Evolutionary conservation across 2,888 invertebrate species (phyloP).

Genomic region (Tigriopus californicus): DNA sequence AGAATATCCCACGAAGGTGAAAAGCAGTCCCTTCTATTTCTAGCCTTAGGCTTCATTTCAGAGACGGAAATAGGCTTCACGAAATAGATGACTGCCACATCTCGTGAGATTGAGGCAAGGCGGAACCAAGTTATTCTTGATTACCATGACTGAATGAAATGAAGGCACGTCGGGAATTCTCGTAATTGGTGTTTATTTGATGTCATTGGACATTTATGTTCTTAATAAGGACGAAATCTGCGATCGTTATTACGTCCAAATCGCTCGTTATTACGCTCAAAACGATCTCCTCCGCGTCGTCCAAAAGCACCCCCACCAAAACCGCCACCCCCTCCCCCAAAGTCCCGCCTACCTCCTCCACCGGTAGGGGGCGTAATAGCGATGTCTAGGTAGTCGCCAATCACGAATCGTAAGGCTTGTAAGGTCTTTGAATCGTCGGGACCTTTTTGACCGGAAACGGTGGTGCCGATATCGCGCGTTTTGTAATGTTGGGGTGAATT

Average conservation of each 20-base stretch:
- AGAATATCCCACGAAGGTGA: too few species aligned
- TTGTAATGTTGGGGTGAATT: conserved; percentile 60
- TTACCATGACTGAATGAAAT: too few species aligned
- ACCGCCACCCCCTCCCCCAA: not conserved
- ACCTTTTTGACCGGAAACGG: conserved; percentile 75
- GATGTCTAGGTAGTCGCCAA: conserved; percentile 94
- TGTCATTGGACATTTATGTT: too few species aligned
- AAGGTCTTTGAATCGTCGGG: conserved; percentile 87
- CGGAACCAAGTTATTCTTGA: too few species aligned
- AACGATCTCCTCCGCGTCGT: not conserved
- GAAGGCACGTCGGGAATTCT: too few species aligned
- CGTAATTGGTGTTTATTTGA: too few species aligned
- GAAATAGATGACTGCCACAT: too few species aligned
- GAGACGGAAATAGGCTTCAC: too few species aligned
- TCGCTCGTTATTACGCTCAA: conserved; percentile 1
- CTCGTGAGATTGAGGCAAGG: too few species aligned
- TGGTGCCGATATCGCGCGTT: conserved; percentile 83
- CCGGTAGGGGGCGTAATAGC: conserved; percentile 42
- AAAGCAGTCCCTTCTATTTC: too few species aligned
- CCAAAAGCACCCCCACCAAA: not conserved
- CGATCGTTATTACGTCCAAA: not conserved
- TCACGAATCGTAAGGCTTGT: conserved; percentile 57
- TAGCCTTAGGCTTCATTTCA: too few species aligned
- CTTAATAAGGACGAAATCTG: not conserved
- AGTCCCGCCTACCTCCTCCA: not conserved